Evolutionary conservation across 2,888 invertebrate species (phyloP), one percentile per base, ranked within the genome.

Genomic region (Rotaria sp.): DNA sequence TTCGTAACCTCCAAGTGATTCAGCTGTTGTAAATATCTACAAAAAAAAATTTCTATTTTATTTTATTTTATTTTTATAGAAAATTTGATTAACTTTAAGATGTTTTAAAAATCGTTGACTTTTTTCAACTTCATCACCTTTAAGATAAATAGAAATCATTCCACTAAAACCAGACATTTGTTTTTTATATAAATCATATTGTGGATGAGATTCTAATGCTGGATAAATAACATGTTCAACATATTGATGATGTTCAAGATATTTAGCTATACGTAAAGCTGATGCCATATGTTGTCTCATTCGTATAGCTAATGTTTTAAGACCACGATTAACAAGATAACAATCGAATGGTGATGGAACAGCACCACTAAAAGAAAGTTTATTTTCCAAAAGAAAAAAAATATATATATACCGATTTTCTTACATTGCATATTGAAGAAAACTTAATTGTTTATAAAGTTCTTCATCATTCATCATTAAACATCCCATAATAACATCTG

Each of bases 291-390:
- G 91, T 85, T 90, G 89, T 87, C 88, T 89, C 91, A 91, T 91
- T n/a, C 91, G 88, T 11, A 91, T 88, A 85, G 89, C 89, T 85
- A 91, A 88, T 5, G 91, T 91, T 88, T 91, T 91, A 87, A 91
- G 88, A 15, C 91, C 91, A 57, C 91, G 89, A 90, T 95, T 96
- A 0, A 97, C 96, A 90, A 96, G 93, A 90, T 94, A 95, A 91
- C 98, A 97, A 91, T 99, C 99, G 90, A 97, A 96, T 0, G 99
- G 96, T 0, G 97, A 95, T 3, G 99, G 97, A 26, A 98, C 94
- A 75, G 95, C 94, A 85, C 99, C 99, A 93, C 67, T 67, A 67
- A 35, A 67, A 30, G 13, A 18, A 59, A 59, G 86, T 24, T 41
- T 57, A n/a, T 85, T 86, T 26, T 59, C 35, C n/a, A 26, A 48